Conservation (phyloP, 2,888 invertebrate genomes). For the Miltochrista miniata region DNA sequence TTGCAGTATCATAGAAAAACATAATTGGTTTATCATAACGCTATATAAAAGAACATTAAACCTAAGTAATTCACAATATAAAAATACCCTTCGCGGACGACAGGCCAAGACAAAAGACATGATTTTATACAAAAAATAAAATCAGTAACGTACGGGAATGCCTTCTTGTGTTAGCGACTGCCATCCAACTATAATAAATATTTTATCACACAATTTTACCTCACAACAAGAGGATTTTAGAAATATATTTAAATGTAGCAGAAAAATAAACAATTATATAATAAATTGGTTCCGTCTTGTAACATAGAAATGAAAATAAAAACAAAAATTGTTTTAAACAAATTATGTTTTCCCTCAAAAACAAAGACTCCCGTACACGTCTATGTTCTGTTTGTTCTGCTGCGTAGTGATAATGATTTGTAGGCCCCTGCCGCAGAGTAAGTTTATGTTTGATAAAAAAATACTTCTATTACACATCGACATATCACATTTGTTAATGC, state of each 20-base stretch:
- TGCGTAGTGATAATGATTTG: conserved; percentile 53
- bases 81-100: conserved; percentile 77
- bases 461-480: conserved; percentile 65
- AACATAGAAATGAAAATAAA: conserved; percentile 34
- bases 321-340: conserved; percentile 53
- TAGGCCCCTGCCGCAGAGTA: conserved; percentile 70
- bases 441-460: conserved; percentile 63
- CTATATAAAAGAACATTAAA: conserved; percentile 64
- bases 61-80: conserved; percentile 70
- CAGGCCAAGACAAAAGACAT: conserved; percentile 82
- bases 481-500: conserved; percentile 69
- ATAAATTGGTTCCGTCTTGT: conserved; percentile 38
- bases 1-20: conserved; percentile 70
- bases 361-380: conserved; percentile 82
- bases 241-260: conserved; percentile 41
- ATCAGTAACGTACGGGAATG: conserved; percentile 78
- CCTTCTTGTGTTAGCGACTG: conserved; percentile 81
- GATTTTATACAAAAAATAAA: conserved; percentile 83
- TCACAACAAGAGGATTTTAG: conserved; percentile 52
- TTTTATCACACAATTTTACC: conserved; percentile 74
- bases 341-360: conserved; percentile 79
- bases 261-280: conserved; percentile 36
- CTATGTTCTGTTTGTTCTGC: conserved; percentile 65
- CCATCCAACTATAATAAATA: conserved; percentile 76
- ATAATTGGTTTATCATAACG: conserved; percentile 72